Evolutionary conservation across 2,113 vertebrate genomes (phyloP), one percentile per base, ranked within the genome.

Genomic region (Puntigrus tetrazona): DNA sequence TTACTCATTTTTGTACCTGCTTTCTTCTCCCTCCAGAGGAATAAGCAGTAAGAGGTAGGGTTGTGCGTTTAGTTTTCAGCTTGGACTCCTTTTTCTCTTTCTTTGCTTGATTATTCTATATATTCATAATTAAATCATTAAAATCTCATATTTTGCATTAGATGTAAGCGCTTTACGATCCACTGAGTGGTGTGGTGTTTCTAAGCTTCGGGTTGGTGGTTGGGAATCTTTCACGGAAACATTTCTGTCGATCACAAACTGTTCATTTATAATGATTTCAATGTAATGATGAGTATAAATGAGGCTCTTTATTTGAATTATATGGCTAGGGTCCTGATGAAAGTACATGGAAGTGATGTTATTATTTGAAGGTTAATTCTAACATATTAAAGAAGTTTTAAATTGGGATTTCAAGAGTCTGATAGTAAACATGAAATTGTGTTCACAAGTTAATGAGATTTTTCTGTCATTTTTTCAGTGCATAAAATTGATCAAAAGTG

Each of bases 1-100:
- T 34, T 59, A 88, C 27, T 22, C 3, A 14, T 80, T 61, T 34
- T 83, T 11, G 83, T 67, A 31, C 31, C 31, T 52, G 20, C 6
- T 38, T 27, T 70, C 22, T 61, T 70, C 3, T 69, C 4, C 10
- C 16, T 43, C 50, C 87, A 94, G 93, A 92, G 92, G 91, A 84
- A 57, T 86, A 41, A 92, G 59, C 74, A 83, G 85, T 52, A 91
- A 11, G 91, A 94, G 93, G 93, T 94, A 94, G 61, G 86, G 88
- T 89, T 86, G 14, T 41, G 43, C 74, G 4, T 73, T 16, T 22
- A 72, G 45, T 57, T 43, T 81, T 69, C 76, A 84, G 70, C 47
- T 80, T 86, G 80, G 4, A 34, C 52, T 34, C 29, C 16, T 27
- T 29, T 57, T 65, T 14, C 34, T 47, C 27, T 7, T 36, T 75